Conservation (phyloP, 2,113 vertebrate species). For the Physeter macrocephalus region DNA sequence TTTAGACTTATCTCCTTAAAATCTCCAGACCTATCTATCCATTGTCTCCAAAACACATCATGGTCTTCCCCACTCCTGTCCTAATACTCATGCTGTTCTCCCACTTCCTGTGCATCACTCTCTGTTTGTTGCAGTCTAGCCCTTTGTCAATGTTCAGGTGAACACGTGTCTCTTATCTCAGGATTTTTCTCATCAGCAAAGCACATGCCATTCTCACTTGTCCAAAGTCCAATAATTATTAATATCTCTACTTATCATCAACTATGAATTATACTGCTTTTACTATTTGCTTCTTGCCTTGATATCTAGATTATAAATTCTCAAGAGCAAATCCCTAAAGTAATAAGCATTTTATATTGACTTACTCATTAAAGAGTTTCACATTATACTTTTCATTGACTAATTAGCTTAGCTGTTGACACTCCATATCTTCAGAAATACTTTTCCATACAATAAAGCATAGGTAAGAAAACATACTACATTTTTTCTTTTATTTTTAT, state of each 20-base stretch:
- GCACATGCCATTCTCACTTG: neutral
- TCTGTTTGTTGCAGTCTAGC: neutral
- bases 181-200: neutral
- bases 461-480: neutral
- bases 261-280: neutral
- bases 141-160: neutral
- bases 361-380: neutral
- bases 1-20: neutral
- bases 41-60: neutral
- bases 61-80: neutral
- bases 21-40: neutral
- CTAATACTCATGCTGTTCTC: neutral
- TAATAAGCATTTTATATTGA: conserved; percentile 12
- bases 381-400: neutral
- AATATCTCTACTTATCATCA: neutral
- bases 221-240: neutral
- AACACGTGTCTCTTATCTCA: neutral
- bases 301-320: neutral
- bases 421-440: neutral
- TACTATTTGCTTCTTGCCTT: neutral
- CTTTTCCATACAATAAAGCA: neutral
- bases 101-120: neutral
- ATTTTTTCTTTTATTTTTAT: neutral
- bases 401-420: neutral
- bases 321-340: neutral